phyloP scores from a whole-genome alignment of 2,888 invertebrate species.

The Polydrusus cervinus region DNA sequence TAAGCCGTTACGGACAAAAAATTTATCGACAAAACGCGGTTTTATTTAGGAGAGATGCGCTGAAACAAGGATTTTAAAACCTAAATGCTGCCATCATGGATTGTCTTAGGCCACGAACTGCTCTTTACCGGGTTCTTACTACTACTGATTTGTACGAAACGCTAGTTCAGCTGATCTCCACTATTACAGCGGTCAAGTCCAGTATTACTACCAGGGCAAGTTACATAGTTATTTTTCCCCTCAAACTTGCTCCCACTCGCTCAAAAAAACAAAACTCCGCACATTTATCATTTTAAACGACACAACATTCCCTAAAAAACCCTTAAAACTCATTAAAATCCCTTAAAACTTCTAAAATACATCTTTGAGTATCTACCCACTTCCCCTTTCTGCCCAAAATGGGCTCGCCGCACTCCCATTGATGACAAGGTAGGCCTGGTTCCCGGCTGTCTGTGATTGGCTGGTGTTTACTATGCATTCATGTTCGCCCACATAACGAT shows the following conservation, averaged over 20 bases:
- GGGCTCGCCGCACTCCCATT: slow-evolving; percentile 80
- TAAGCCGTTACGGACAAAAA: slow-evolving; percentile 51
- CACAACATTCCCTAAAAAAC: neutral
- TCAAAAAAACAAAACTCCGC: neutral
- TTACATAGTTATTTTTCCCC: slow-evolving; percentile 35
- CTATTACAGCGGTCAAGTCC: slow-evolving; percentile 68
- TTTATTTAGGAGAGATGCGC: slow-evolving; percentile 26
- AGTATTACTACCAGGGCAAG: slow-evolving; percentile 69
- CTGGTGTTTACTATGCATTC: slow-evolving; percentile 69
- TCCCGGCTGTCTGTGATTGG: slow-evolving; percentile 77
- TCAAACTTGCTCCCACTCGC: neutral
- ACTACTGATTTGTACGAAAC: slow-evolving; percentile 70
- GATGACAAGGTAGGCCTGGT: slow-evolving; percentile 82
- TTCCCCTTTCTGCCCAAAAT: slow-evolving; percentile 70
- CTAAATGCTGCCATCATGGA: slow-evolving; percentile 61
- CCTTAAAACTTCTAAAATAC: slow-evolving; percentile 17
- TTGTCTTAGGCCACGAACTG: slow-evolving; percentile 56
- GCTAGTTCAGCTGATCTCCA: slow-evolving; percentile 71
- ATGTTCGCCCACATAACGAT: slow-evolving; percentile 65
- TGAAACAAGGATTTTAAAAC: slow-evolving; percentile 60
- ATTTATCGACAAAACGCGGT: slow-evolving; percentile 27
- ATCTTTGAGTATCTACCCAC: slow-evolving; percentile 36
- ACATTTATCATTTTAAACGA: neutral
- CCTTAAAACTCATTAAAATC: neutral
- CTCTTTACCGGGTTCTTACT: slow-evolving; percentile 68